phyloP scores from a whole-genome alignment of 2,797 vertebrate species.

The Poeciliopsis paucimaculata region DNA sequence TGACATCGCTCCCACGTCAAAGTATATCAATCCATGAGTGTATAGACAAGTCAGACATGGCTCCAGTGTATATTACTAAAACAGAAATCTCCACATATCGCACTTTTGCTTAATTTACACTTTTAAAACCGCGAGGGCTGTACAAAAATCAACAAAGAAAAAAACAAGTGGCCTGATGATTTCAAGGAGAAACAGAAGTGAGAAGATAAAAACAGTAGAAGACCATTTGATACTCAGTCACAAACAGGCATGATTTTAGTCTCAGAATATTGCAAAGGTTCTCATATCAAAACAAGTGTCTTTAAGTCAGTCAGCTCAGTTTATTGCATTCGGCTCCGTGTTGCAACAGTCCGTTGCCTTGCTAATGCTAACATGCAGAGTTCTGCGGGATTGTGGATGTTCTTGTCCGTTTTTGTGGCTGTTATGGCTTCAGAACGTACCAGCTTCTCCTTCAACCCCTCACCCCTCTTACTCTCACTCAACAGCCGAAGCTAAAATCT shows the following conservation, averaged over 20 bases:
- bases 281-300: conserved; percentile 79
- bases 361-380: conserved; percentile 72
- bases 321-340: conserved; percentile 67
- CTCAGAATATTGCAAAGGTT: conserved; percentile 80
- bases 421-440: conserved; percentile 74
- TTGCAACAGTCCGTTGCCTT: conserved; percentile 81
- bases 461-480: conserved; percentile 33
- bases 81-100: conserved; percentile 80
- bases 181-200: conserved; percentile 61
- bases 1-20: conserved; percentile 48
- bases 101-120: conserved; percentile 81
- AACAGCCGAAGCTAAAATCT: conserved; percentile 50
- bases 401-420: conserved; percentile 68
- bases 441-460: conserved; percentile 56
- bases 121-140: conserved; percentile 76
- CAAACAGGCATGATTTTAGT: conserved; percentile 75
- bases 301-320: conserved; percentile 68
- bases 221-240: conserved; percentile 75
- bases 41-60: conserved; percentile 74
- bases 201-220: conserved; percentile 56
- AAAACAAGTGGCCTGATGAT: conserved; percentile 58
- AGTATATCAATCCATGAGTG: conserved; percentile 61
- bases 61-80: conserved; percentile 88
- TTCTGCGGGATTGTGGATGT: conserved; percentile 70
- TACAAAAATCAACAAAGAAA: conserved; percentile 49